phyloP scores from a whole-genome alignment of 2,797 vertebrate species.

The Artibeus jamaicensis region DNA sequence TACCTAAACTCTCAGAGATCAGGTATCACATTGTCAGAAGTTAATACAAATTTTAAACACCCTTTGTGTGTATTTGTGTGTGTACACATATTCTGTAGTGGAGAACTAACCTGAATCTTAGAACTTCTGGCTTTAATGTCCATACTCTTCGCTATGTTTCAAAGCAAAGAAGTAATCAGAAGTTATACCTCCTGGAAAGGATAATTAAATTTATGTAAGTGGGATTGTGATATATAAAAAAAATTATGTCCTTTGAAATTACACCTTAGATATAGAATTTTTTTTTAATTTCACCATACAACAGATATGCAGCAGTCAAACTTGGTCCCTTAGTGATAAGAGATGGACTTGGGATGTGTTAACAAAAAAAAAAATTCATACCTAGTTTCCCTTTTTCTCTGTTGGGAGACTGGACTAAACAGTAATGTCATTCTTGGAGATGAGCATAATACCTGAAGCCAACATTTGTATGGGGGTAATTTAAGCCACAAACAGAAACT shows the following conservation, averaged over 20 bases:
- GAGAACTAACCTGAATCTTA: not conserved
- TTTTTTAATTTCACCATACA: not conserved
- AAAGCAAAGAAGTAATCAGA: not conserved
- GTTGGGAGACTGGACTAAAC: not conserved
- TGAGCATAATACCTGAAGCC: not conserved
- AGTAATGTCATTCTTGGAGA: not conserved
- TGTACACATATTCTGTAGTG: not conserved
- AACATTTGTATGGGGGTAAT: not conserved
- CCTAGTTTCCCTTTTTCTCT: not conserved
- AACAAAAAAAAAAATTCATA: not conserved
- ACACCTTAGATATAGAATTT: not conserved
- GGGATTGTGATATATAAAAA: not conserved
- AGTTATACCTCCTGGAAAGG: not conserved
- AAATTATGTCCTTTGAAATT: not conserved
- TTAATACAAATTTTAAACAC: not conserved
- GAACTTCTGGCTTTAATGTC: not conserved
- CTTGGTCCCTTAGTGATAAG: not conserved
- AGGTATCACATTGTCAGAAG: not conserved
- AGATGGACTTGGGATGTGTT: not conserved
- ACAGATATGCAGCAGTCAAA: not conserved
- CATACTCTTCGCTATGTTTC: not conserved
- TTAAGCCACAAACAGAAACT: slow-evolving; percentile 37
- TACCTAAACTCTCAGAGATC: not conserved
- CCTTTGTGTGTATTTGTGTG: not conserved
- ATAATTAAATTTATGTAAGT: not conserved